Base-by-base conservation (phyloP, 2,888 invertebrate species). In the Chrysolina oricalcia region DNA sequence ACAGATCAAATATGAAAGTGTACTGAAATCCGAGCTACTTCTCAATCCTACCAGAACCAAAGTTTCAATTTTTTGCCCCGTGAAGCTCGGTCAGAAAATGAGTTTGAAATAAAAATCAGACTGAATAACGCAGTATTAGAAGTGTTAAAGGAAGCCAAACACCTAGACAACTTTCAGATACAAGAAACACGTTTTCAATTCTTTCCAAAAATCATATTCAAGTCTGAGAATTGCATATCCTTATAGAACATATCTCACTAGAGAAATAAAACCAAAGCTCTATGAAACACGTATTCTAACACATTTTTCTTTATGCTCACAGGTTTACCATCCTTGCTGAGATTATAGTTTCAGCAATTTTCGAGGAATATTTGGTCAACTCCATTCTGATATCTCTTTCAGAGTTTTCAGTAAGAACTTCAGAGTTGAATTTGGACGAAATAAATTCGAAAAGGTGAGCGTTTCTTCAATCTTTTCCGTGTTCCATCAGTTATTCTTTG, bases 141-240 rank as follows among this genome's bases (percentile, higher is more conserved):
- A 50, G 17, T 50, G 17, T 6, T 50, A 8, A 50, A 17, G 17
- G 48, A 50, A 50, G 17, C 48, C 1, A 50, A 17, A 17, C 5
- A 50, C n/a, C n/a, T 13, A n/a, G 15, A 50, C 48, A 50, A 50
- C 48, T 50, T 17, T 50, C 48, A 17, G 48, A 50, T 50, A 50
- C 48, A 50, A 17, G n/a, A 17, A 50, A n/a, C 48, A 50, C 8
- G 8, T 6, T 50, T 17, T 17, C 8, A n/a, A n/a, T n/a, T n/a
- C n/a, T n/a, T n/a, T n/a, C n/a, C 17, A 50, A 50, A 50, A 50
- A 50, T 9, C 48, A 50, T 50, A 50, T 50, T 50, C 48, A 50
- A 50, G 8, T 8, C n/a, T 50, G 3, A 50, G 48, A 50, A 50
- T 50, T 2, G 5, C n/a, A 50, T 50, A 50, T 50, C n/a, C 48